Conservation (phyloP, 2,113 vertebrate species). For the Anolis sagrei region DNA sequence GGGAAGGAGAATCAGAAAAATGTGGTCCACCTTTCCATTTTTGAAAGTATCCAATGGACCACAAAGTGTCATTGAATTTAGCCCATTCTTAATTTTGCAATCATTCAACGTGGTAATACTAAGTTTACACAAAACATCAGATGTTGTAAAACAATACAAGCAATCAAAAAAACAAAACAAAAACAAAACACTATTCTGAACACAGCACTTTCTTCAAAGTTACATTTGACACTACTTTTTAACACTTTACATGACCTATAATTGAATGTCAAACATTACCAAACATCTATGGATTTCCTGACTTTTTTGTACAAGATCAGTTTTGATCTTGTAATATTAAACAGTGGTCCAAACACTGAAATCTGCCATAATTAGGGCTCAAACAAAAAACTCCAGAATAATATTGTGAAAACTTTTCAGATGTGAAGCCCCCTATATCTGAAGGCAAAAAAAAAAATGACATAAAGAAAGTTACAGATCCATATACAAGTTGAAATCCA, state of each 20-base stretch:
- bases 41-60: neutral
- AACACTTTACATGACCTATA: conserved; percentile 39
- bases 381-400: conserved; percentile 50
- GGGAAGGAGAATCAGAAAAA: neutral
- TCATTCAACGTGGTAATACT: neutral
- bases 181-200: conserved; percentile 21
- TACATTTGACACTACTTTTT: neutral
- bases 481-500: neutral
- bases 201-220: conserved; percentile 44
- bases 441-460: conserved; percentile 56
- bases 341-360: conserved; percentile 42
- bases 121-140: conserved; percentile 26
- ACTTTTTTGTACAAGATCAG: conserved; percentile 23
- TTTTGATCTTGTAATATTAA: conserved; percentile 21
- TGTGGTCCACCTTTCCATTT: neutral
- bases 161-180: conserved; percentile 29
- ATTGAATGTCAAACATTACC: conserved; percentile 29
- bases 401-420: conserved; percentile 53
- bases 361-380: conserved; percentile 58
- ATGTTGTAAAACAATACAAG: conserved; percentile 29
- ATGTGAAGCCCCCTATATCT: conserved; percentile 49
- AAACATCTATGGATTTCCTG: neutral
- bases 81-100: neutral
- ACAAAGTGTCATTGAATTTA: neutral
- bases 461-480: neutral